phyloP scores from a whole-genome alignment of 2,797 vertebrate genomes.

The Microhierax caerulescens region DNA sequence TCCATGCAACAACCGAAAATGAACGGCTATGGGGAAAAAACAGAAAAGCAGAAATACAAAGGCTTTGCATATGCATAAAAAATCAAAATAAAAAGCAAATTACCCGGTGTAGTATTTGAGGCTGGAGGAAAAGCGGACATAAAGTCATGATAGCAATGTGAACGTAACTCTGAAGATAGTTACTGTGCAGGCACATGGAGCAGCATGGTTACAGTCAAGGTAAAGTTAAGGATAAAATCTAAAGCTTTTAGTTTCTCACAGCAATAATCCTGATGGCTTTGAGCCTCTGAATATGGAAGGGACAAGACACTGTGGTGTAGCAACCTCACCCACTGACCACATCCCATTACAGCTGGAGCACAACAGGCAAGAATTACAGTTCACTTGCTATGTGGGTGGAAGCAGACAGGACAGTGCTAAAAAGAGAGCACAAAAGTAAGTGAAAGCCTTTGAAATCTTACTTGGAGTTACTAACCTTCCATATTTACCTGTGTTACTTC shows the following conservation, averaged over 20 bases:
- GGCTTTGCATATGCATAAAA: neutral
- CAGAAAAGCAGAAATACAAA: slow-evolving; percentile 11
- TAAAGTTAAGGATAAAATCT: neutral
- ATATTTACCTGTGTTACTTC: neutral
- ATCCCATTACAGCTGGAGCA: neutral
- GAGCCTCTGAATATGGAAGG: neutral
- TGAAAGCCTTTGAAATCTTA: neutral
- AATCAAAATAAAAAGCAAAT: neutral
- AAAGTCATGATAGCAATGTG: neutral
- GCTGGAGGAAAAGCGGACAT: neutral
- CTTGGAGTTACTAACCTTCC: neutral
- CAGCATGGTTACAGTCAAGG: neutral
- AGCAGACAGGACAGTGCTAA: neutral
- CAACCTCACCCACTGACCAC: neutral
- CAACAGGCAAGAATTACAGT: neutral
- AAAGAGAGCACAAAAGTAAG: neutral
- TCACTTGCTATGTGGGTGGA: neutral
- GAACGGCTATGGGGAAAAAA: neutral
- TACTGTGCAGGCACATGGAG: neutral
- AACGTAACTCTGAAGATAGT: neutral
- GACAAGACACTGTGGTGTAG: neutral
- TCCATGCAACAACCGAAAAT: slow-evolving; percentile 58
- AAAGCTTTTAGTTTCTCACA: neutral
- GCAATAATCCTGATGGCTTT: neutral
- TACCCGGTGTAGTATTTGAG: neutral